Percentiles rank a stretch among this genome's conserved stretches.
phyloP scores from a whole-genome alignment of 2,888 invertebrate genomes.

The Charanyca ferruginea region DNA sequence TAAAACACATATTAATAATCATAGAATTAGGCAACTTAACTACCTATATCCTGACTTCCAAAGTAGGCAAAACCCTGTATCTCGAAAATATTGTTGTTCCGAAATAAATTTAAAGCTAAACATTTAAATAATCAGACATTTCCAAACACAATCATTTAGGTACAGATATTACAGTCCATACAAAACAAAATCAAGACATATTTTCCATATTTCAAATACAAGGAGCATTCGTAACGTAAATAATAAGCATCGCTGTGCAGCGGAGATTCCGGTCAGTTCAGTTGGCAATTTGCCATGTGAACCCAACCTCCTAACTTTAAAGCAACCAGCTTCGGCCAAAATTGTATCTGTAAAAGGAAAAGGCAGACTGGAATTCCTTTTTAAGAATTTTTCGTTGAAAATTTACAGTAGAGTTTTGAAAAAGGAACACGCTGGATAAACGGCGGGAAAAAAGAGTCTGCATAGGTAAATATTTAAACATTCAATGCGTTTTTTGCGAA shows the following conservation, averaged over 20 bases:
- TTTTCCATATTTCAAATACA: constrained; percentile 19
- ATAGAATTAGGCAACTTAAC: too few relatives aligned
- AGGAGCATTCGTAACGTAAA: constrained; percentile 37
- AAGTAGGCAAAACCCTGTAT: too few relatives aligned
- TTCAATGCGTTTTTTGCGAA: background rate
- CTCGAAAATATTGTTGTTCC: too few relatives aligned
- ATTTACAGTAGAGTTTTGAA: background rate
- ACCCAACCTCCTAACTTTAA: constrained; percentile 35
- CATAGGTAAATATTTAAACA: background rate
- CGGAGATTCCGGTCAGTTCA: constrained; percentile 31
- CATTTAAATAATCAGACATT: too few relatives aligned
- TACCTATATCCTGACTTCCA: too few relatives aligned
- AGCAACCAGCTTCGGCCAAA: constrained; percentile 33
- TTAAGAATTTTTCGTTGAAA: background rate
- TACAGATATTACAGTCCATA: background rate
- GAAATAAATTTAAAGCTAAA: too few relatives aligned
- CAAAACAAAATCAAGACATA: background rate
- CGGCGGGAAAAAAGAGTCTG: background rate
- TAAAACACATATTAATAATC: too few relatives aligned
- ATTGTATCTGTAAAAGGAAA: constrained; percentile 20
- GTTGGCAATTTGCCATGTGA: constrained; percentile 48
- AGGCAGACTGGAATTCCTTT: constrained; percentile 20
- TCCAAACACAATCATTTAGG: too few relatives aligned
- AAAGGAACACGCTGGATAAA: background rate
- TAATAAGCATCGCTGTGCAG: constrained; percentile 37